These are phyloP conservation scores for Epizoanthus fatuus DNA, from an alignment of 92 coral and sea anemone species.

Conservation along the genomic window DNA sequence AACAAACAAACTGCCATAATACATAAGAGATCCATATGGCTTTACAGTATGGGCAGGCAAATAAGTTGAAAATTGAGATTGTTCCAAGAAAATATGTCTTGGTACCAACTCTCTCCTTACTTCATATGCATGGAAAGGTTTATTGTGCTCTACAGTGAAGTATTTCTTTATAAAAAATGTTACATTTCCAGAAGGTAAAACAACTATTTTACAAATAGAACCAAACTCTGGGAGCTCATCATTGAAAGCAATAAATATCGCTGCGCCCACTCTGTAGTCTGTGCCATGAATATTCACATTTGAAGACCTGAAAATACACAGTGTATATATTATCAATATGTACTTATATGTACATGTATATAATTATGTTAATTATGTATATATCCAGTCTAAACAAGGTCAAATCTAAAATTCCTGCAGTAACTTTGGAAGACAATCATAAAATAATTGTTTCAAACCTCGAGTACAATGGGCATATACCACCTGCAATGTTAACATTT, in stretches of 20 bases:
- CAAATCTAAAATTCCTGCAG: too few species aligned
- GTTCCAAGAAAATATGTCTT: conserved; percentile 7
- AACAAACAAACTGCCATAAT: too few species aligned
- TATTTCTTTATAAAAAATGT: conserved; percentile 40
- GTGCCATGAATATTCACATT: conserved; percentile 51
- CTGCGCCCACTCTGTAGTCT: conserved; percentile 55
- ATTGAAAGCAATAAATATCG: conserved; percentile 17
- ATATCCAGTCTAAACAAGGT: too few species aligned
- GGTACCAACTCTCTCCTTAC: conserved; percentile 13
- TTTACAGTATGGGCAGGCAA: conserved; percentile 51
- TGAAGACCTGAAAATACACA: conserved; percentile 22
- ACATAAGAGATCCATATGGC: not conserved
- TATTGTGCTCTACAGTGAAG: conserved; percentile 9
- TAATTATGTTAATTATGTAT: too few species aligned
- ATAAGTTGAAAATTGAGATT: conserved; percentile 22
- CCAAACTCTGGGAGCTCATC: conserved; percentile 48
- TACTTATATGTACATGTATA: too few species aligned
- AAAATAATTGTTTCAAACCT: too few species aligned
- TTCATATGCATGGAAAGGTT: conserved; percentile 53
- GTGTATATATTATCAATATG: not conserved
- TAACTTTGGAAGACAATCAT: too few species aligned
- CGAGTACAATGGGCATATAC: too few species aligned
- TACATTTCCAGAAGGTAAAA: not conserved
- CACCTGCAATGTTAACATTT: too few species aligned
- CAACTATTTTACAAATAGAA: conserved; percentile 46